Evolutionary conservation across 2,888 invertebrate genomes (phyloP).

Genomic region (Barypeithes pellucidus): DNA sequence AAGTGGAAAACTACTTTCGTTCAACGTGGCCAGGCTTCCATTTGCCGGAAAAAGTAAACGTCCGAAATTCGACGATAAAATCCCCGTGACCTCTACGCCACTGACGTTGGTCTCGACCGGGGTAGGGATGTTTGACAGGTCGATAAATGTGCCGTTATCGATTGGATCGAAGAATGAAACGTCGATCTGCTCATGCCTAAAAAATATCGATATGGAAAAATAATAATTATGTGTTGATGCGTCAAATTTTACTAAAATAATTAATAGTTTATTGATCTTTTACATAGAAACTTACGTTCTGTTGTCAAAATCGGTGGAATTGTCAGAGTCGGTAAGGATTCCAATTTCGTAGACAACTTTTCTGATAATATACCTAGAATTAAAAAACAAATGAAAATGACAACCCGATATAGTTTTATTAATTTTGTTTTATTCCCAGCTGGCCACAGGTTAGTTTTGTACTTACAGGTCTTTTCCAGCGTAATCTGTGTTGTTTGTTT

Average conservation of each 20-base stretch:
- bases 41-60: constrained; percentile 58
- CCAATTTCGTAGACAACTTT: constrained; percentile 77
- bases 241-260: too few relatives aligned
- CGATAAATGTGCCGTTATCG: constrained; percentile 71
- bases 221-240: background rate
- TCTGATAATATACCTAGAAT: constrained; percentile 73
- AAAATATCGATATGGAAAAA: constrained; percentile 46
- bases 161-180: constrained; percentile 73
- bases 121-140: constrained; percentile 73
- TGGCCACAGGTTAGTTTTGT: background rate
- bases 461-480: constrained; percentile 38
- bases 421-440: background rate
- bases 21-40: constrained; percentile 54
- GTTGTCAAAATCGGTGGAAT: constrained; percentile 65
- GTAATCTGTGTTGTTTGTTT: background rate
- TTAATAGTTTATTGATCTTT: too few relatives aligned
- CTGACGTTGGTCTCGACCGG: constrained; percentile 74
- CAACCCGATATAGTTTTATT: background rate
- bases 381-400: background rate
- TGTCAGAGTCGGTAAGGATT: constrained; percentile 73
- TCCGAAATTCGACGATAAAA: constrained; percentile 70
- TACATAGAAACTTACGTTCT: constrained; percentile 63
- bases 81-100: constrained; percentile 73
- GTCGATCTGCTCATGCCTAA: constrained; percentile 73
- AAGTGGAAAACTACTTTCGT: constrained; percentile 53